Evolutionary conservation across 1,140 invertebrate genomes (phyloP), one percentile per base, ranked within the genome.

Genomic region (Thrips palmi): DNA sequence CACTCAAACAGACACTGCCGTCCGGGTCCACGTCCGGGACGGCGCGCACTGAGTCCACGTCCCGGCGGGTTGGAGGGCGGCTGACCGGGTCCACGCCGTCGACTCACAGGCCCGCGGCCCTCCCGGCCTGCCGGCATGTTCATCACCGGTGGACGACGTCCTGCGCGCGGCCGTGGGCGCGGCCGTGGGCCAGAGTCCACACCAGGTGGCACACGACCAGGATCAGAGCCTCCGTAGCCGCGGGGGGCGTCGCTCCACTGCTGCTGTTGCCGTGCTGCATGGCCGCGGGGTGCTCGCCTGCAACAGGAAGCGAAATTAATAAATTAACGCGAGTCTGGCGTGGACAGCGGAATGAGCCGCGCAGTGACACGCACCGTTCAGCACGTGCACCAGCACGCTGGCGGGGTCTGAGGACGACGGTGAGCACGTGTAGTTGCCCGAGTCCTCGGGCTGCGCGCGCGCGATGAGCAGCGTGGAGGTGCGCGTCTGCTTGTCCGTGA

Each of bases 361-460:
- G 19, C 25, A 27, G 27, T 30, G 15, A 29, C 34, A 56, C 57
- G 55, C 53, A 72, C 69, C 68, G 53, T 69, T 69, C 35, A 72
- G 58, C 23, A 72, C 68, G 52, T 70, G 65, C 19, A 72, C 67
- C 22, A 67, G 54, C 23, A 71, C 65, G 40, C 64, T 68, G 17
- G 67, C 62, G 32, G 64, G 61, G 37, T 69, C 64, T 12, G 63
- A 63, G 39, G 66, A 65, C 30, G 63, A 60, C 53, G 80, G 78
- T 8, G 77, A 70, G 52, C 83, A 88, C 5, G 82, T 86, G 57
- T 87, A 88, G 61, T 87, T 87, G 14, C 83, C 83, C 5, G 80
- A 82, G 58, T 86, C 81, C 43, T 68, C 62, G 14, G 77, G 69
- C 33, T 74, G 60, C 20, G 48, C 80, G 56, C 74, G 66, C 14